A percentile compares a stretch with the other conserved stretches of the same genome.
These are phyloP conservation scores for Dysidea cf. avara DNA, from an alignment of 37 sponge, comb jelly and placozoan species.

Conservation along the genomic window DNA sequence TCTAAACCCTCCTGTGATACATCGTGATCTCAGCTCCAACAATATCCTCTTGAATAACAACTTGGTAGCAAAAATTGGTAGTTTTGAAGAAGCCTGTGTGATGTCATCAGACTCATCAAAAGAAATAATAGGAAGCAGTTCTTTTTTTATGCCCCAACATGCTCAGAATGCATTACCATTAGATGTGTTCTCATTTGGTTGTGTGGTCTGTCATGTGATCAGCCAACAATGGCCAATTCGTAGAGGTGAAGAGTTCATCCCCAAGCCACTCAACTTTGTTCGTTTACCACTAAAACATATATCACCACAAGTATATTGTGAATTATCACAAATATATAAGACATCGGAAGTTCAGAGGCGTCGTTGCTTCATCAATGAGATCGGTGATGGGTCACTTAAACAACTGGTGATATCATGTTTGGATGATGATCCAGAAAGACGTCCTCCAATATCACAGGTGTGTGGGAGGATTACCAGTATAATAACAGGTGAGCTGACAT, in stretches of 20 bases:
- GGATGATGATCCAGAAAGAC: no score
- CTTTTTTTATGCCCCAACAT: conserved; percentile 2
- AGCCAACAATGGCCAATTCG: conserved; percentile 15
- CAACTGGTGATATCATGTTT: no score
- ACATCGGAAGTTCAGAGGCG: no score
- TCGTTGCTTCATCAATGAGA: no score
- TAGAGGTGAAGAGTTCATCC: no score
- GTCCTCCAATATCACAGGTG: no score
- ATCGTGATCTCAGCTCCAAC: conserved; percentile 15
- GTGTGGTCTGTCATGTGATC: neutral
- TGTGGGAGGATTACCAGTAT: no score
- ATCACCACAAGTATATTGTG: no score
- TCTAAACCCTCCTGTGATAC: conserved; percentile 18
- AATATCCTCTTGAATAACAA: conserved; percentile 8
- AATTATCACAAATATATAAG: neutral
- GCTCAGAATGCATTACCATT: neutral
- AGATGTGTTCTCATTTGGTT: conserved; percentile 34
- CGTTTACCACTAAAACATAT: neutral
- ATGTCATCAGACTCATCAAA: neutral
- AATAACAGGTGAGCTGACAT: no score
- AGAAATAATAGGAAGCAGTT: neutral
- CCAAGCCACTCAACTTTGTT: neutral
- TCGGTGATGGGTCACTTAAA: no score
- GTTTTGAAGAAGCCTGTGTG: conserved; percentile 1
- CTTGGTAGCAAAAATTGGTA: conserved; percentile 5